Evolutionary conservation across 2,888 invertebrate species (phyloP).

Genomic region (Melinopterus prodromus): DNA sequence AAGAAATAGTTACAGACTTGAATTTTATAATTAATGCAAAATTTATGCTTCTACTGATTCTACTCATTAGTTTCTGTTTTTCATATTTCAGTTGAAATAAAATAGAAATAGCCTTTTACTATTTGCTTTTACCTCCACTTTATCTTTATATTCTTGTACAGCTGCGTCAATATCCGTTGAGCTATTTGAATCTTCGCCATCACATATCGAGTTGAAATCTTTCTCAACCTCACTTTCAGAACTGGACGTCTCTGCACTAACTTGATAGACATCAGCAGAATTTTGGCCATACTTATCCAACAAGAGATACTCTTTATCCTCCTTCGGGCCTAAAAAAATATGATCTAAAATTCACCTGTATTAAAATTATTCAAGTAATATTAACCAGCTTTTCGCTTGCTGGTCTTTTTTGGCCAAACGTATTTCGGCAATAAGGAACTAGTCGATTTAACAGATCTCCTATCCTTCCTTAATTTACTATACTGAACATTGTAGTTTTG

Average conservation of each 20-base stretch:
- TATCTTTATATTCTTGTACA: conserved; percentile 79
- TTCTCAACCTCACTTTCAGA: conserved; percentile 55
- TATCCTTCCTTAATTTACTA: conserved; percentile 50
- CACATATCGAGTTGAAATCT: conserved; percentile 42
- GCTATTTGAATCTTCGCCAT: conserved; percentile 68
- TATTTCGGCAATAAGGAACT: conserved; percentile 30
- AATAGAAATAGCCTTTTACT: no score
- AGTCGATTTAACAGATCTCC: conserved; percentile 18
- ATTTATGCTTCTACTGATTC: no score
- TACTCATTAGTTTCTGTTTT: no score
- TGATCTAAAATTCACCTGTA: no score
- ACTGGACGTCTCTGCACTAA: conserved; percentile 50
- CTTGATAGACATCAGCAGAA: conserved; percentile 51
- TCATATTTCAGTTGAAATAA: conserved; percentile 8
- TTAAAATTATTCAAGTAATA: no score
- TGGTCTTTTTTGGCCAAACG: conserved; percentile 31
- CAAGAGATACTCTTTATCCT: conserved; percentile 68
- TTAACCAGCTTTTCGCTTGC: conserved; percentile 14
- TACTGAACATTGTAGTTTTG: conserved; percentile 51
- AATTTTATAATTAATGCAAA: background rate
- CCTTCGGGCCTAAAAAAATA: conserved; percentile 57
- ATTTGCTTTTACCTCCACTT: conserved; percentile 69
- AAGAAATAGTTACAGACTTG: background rate
- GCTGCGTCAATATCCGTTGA: conserved; percentile 82
- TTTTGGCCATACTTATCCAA: conserved; percentile 64